Conservation (phyloP, 2,888 invertebrate genomes). For the Apotomis capreana region DNA sequence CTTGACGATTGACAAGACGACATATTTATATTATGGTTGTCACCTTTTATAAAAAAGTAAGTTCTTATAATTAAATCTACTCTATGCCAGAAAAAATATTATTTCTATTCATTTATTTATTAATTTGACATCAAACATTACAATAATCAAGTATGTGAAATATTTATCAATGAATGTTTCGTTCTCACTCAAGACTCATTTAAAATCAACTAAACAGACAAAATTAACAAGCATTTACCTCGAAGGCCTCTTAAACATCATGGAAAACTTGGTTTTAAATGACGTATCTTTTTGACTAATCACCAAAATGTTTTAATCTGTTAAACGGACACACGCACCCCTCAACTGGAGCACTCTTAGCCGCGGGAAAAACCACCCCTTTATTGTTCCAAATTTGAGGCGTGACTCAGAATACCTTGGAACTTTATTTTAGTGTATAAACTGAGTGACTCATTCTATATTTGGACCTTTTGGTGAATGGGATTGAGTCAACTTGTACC, state of each 20-base stretch:
- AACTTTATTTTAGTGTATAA: neutral
- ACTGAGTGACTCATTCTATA: constrained; percentile 11
- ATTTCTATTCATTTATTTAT: no score
- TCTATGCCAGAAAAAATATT: no score
- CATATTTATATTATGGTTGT: neutral
- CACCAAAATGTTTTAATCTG: neutral
- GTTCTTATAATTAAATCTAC: no score
- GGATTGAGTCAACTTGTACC: neutral
- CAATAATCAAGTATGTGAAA: no score
- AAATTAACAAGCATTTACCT: no score
- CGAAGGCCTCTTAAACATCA: no score
- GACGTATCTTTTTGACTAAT: neutral
- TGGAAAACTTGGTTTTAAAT: neutral
- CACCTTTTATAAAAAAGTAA: no score
- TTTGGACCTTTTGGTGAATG: constrained; percentile 6
- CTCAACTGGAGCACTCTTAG: neutral
- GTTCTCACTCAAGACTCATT: no score
- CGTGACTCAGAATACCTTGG: constrained; percentile 18
- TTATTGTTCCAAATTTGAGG: neutral
- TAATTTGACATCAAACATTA: no score
- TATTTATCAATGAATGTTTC: no score
- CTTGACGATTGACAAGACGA: neutral
- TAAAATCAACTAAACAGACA: no score
- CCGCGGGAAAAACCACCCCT: constrained; percentile 20
- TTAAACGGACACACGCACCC: neutral